phyloP scores from a whole-genome alignment of 2,797 vertebrate species.

The Brachyalestes nurse region DNA sequence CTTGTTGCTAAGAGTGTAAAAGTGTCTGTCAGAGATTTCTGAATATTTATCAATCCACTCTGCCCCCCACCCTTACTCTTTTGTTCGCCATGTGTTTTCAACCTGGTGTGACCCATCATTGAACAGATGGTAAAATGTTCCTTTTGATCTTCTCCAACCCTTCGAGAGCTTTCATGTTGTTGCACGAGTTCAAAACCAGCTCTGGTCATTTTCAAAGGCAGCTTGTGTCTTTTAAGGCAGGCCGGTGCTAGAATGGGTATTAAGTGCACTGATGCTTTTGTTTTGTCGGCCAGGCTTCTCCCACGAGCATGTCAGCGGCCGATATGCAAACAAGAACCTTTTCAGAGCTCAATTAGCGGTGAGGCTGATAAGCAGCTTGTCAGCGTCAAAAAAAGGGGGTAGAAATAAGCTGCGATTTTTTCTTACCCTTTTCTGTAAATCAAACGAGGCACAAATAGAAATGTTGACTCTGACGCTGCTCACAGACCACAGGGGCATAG shows the following conservation, averaged over 20 bases:
- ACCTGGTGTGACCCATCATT: constrained; percentile 27
- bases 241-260: constrained; percentile 28
- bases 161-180: constrained; percentile 38
- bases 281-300: constrained; percentile 24
- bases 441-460: constrained; percentile 25
- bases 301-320: constrained; percentile 6
- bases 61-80: constrained; percentile 1
- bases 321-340: constrained; percentile 28
- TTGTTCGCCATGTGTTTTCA: constrained; percentile 42
- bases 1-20: neutral
- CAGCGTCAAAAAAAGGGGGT: constrained; percentile 11
- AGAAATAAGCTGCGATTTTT: neutral
- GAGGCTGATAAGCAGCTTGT: constrained; percentile 29
- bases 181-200: constrained; percentile 54
- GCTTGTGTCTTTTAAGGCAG: constrained; percentile 22
- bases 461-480: constrained; percentile 5
- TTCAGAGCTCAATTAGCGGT: constrained; percentile 7
- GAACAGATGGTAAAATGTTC: constrained; percentile 44
- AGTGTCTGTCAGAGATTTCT: constrained; percentile 16
- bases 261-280: constrained; percentile 39
- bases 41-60: constrained; percentile 12
- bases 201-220: constrained; percentile 30
- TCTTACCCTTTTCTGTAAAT: neutral
- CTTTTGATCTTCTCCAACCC: constrained; percentile 52
- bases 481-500: constrained; percentile 5